phyloP scores from a whole-genome alignment of 30 jellyfish, hydroid and myxozoan species.

The Chrysaora quinquecirrha region DNA sequence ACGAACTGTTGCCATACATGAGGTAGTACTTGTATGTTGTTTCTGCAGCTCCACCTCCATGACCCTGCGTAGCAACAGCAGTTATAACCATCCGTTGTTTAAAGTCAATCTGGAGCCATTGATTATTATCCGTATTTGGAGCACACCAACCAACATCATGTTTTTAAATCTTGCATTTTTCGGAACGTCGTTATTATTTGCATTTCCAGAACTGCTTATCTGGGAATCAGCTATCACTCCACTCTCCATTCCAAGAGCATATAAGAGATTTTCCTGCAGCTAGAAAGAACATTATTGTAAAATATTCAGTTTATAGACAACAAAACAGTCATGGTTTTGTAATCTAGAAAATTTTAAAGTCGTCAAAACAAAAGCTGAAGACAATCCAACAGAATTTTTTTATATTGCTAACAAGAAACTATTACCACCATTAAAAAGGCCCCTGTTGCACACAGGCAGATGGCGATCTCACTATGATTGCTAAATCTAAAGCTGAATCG shows the following conservation, averaged over 20 bases:
- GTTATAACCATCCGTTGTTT: slow-evolving; percentile 48
- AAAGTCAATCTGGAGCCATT: slow-evolving; percentile 53
- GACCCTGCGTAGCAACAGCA: slow-evolving; percentile 54
- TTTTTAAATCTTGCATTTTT: slow-evolving; percentile 29
- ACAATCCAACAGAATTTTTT: not conserved
- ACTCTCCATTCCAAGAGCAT: slow-evolving; percentile 64
- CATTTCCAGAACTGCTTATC: slow-evolving; percentile 15
- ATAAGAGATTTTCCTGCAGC: slow-evolving; percentile 37
- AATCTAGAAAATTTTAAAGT: too few relatives aligned
- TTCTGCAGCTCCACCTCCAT: slow-evolving; percentile 16
- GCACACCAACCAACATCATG: slow-evolving; percentile 82
- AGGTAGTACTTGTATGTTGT: slow-evolving; percentile 24
- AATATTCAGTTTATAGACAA: too few relatives aligned
- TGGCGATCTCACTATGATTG: not conserved
- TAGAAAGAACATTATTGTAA: too few relatives aligned
- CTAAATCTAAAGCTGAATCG: too few relatives aligned
- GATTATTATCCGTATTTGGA: not conserved
- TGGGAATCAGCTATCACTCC: slow-evolving; percentile 45
- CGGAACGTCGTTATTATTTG: slow-evolving; percentile 17
- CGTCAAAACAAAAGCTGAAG: too few relatives aligned
- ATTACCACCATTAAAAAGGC: too few relatives aligned
- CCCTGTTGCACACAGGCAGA: too few relatives aligned
- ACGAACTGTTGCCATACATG: slow-evolving; percentile 8
- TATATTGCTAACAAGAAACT: too few relatives aligned
- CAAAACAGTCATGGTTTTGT: too few relatives aligned